Evolutionary conservation across 2,888 invertebrate species (phyloP), one percentile per base, ranked within the genome.

Genomic region (Napeogenes inachia): DNA sequence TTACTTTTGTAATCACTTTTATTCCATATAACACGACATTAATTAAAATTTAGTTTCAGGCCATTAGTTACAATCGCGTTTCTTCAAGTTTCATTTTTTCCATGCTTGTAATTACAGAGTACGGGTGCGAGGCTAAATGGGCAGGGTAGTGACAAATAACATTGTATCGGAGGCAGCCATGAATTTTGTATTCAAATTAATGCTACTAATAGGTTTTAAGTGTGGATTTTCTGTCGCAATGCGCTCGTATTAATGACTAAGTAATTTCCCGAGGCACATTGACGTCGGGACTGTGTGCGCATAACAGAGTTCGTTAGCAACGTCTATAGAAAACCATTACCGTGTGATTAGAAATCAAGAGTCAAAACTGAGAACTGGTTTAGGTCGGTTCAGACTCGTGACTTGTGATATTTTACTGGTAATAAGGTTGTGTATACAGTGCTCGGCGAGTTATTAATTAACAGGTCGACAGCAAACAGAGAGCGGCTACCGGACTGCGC

Each of bases 21-120:
- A 88, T 88, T 89, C 78, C 79, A 79, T 89, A 86, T 84, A 89
- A 89, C 87, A 88, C 89, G 89, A 88, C 88, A 90, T 87, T 91
- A 91, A 91, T 91, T 91, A 91, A 91, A 91, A 89, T 91, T 90
- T 91, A 89, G 90, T 88, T 89, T 88, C 88, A 89, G 89, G 74
- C 89, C 89, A 89, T 90, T 89, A 89, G 89, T 87, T 77, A 81
- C 81, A 83, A 81, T 88, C 86, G 89, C 87, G 89, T 90, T 90
- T 85, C 88, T 88, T 89, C 78, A 82, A 85, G 84, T 88, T 87
- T 77, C 81, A 82, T 87, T 88, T 88, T 89, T 82, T 79, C 73
- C 73, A 57, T 45, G 65, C 73, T 81, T 81, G 84, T 90, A 90
- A 90, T 90, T 89, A 90, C 79, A 87, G 82, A 81, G 81, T 73